Evolutionary conservation across 2,797 vertebrate species (phyloP), one percentile per base, ranked within the genome.

Genomic region (Momotus momota): DNA sequence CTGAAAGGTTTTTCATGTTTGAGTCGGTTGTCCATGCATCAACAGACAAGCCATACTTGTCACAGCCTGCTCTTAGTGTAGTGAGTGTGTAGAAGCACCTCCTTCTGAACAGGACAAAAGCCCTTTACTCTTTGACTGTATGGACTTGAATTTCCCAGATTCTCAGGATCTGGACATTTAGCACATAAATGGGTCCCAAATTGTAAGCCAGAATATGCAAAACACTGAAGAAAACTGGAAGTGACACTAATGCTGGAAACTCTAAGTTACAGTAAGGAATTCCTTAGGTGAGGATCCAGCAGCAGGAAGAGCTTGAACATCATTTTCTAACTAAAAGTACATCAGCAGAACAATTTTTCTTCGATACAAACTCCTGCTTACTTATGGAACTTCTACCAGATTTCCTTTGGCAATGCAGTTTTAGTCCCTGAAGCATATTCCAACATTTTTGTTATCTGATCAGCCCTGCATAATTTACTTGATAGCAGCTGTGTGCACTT

Each of bases 401-500:
- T 83, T 88, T 75, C 69, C 27, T 75, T 45, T 64, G 49, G 65
- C 3, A 0, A 69, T 38, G 31, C 41, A 66, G 33, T 87, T 86
- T 46, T 2, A 75, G 58, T 71, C 70, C 72, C 79, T 72, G 48
- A 83, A 91, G 35, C 27, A 54, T 83, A 83, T 55, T 88, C 72
- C 70, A 95, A 66, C 35, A 48, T 79, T 90, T 91, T 49, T 90
- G 58, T 93, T 70, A 86, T 88, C 31, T 69, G 79, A 83, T 88
- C 81, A 94, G 80, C 81, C 43, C 87, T 86, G 43, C 54, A 86
- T 78, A 54, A 85, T 88, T 93, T 94, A 74, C 62, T 79, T 72
- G 65, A 95, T 90, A 95, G 79, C 94, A 96, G 65, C 91, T 94
- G 75, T 22, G 15, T 58, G 35, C 7, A 2, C 49, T 92, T 88